phyloP scores from a whole-genome alignment of 2,888 invertebrate species.

The Eilema depressum region DNA sequence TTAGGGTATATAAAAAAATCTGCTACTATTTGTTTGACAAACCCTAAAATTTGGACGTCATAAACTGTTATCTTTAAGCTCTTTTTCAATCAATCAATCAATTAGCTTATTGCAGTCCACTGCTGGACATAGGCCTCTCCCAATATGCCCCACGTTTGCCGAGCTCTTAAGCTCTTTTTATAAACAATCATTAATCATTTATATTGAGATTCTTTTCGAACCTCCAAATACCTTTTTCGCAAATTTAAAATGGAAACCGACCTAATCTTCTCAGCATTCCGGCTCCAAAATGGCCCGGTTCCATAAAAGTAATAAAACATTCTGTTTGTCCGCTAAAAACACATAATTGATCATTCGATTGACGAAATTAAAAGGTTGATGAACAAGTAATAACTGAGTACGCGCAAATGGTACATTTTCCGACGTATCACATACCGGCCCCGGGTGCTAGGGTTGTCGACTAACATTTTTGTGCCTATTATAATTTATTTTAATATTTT shows the following conservation, averaged over 20 bases:
- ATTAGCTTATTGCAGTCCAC: no score
- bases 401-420: conserved; percentile 61
- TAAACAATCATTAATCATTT: neutral
- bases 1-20: no score
- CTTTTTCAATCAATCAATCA: no score
- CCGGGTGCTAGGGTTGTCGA: conserved; percentile 33
- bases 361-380: conserved; percentile 56
- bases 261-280: conserved; percentile 41
- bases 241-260: conserved; percentile 32
- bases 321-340: conserved; percentile 39
- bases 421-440: conserved; percentile 63
- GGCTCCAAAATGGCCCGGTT: conserved; percentile 29
- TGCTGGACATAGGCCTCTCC: no score
- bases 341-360: conserved; percentile 50
- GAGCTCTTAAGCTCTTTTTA: neutral
- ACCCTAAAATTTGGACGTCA: no score
- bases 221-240: conserved; percentile 13
- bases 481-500: neutral
- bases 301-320: conserved; percentile 46
- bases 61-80: neutral
- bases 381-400: conserved; percentile 51
- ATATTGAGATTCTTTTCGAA: neutral
- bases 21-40: no score
- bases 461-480: neutral
- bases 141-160: no score